phyloP scores from a whole-genome alignment of 2,113 vertebrate species.

The Crotalus horridus region DNA sequence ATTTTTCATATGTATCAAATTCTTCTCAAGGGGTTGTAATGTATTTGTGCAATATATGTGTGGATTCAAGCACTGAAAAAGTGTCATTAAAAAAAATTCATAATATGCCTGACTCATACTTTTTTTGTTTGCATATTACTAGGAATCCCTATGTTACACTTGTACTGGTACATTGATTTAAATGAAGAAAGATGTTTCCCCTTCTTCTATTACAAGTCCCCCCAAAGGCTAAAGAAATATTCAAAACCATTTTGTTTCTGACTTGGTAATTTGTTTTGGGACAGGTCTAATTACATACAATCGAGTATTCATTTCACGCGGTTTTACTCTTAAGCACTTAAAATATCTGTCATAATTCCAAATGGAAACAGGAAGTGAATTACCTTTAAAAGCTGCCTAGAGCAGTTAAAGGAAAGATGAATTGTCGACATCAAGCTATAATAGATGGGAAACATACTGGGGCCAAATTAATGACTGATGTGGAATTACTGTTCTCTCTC shows the following conservation, averaged over 20 bases:
- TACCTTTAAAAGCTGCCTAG: constrained; percentile 6
- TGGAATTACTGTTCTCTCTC: not conserved
- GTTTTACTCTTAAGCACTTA: constrained; percentile 25
- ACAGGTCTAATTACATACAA: constrained; percentile 20
- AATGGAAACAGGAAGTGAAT: constrained; percentile 36
- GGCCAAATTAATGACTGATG: constrained; percentile 4
- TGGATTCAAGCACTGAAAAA: not conserved
- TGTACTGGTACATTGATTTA: not conserved
- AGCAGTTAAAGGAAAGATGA: constrained; percentile 25
- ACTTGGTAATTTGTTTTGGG: not conserved
- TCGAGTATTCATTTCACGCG: constrained; percentile 40
- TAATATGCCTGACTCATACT: not conserved
- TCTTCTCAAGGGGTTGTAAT: not conserved
- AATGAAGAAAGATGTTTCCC: not conserved
- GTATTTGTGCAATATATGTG: not conserved
- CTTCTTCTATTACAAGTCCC: not conserved
- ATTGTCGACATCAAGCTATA: constrained; percentile 12
- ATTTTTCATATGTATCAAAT: not conserved
- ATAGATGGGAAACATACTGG: not conserved
- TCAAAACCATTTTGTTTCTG: constrained; percentile 15
- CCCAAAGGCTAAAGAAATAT: not conserved
- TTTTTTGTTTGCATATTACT: not conserved
- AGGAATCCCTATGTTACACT: not conserved
- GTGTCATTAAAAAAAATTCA: not conserved
- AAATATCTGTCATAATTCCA: constrained; percentile 25